Evolutionary conservation across 1,140 invertebrate species (phyloP), one percentile per base, ranked within the genome.

Genomic region (Saccostrea echinata): DNA sequence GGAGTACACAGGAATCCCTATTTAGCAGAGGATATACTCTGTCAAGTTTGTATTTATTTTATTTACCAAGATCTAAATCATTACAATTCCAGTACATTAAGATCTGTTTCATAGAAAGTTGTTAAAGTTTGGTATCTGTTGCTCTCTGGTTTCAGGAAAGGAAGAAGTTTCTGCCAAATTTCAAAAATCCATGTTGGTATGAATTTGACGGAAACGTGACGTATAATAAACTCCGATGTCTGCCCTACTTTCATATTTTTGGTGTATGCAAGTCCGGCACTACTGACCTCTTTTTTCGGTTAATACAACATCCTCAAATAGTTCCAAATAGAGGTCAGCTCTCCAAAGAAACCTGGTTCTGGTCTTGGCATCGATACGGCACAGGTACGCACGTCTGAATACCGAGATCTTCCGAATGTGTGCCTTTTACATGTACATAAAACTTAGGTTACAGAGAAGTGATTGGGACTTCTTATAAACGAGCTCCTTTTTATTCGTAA

Each of bases 231-330:
- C 21, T 88, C 16, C 35, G 86, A 55, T 88, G 87, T 85, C 84
- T 88, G 12, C 87, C 87, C 2, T 88, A 88, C 53, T 88, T 88
- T n/a, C 84, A 88, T 18, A 85, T 88, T n/a, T 61, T 88, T 85
- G 87, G 87, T n/a, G 53, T 85, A 0, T 88, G 87, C 57, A 88
- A 88, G 35, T 85, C 87, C 16, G 87, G 87, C 16, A 88, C 87
- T n/a, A 85, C 87, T 3, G 87, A 88, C 35, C 27, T 88, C 21
- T 88, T 80, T 52, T 33, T 82, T 24, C 84, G 87, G 9, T 52
- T 88, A 43, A 13, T 64, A 8, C 43, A 85, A 16, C 87, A 88
- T 82, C 84, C 87, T 4, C 87, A 88, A 21, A 82, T 88, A 18
- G 4, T 88, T 11, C 64, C n/a, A 43, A 88, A 88, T 27, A 68